Base-by-base conservation (phyloP, 2,113 vertebrate species). In the Mustela lutreola region DNA sequence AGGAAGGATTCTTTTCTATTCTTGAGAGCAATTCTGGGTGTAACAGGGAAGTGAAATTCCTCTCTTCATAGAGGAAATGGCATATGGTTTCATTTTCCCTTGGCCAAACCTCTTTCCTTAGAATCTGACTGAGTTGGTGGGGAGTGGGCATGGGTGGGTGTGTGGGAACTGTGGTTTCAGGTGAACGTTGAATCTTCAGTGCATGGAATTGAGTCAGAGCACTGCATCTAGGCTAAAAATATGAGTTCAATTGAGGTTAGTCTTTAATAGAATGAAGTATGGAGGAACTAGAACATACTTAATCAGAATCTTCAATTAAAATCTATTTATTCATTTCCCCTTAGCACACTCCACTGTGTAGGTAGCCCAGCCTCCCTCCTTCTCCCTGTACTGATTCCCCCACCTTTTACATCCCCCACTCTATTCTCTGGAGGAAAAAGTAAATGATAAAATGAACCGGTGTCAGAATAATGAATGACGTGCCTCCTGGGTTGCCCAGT, bases 301-400 rank as follows among this genome's bases (percentile, higher is more conserved):
- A 75, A 70, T 86, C 67, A 67, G 62, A 84, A 80, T 48, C 62
- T 31, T 94, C 50, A 45, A 33, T 95, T 73, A 88, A 95, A 92
- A 91, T 79, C 4, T 8, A 45, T 63, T 75, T 24, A 26, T 45
- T 21, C 0, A 3, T 36, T 24, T 96, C 36, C 36, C 10, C 87
- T 53, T 62, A n/a, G 3, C 42, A 33, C 2, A 15, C 24, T 33
- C 79, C 36, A 42, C 39, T 83, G 14, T 22, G 10, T 31, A 50
- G n/a, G 28, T 39, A 36, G 22, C 28, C 12, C 33, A 7, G 7
- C 11, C 36, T 18, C 9, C 12, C n/a, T 26, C 6, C 39, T 9
- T 6, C 4, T 24, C 5, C 21, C 4, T 18, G 28, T 58, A 2
- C 0, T 31, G 36, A 5, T 65, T 0, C 36, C 8, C 65, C 6